phyloP scores from a whole-genome alignment of 2,113 vertebrate species.

The Nycticryphes semicollaris region DNA sequence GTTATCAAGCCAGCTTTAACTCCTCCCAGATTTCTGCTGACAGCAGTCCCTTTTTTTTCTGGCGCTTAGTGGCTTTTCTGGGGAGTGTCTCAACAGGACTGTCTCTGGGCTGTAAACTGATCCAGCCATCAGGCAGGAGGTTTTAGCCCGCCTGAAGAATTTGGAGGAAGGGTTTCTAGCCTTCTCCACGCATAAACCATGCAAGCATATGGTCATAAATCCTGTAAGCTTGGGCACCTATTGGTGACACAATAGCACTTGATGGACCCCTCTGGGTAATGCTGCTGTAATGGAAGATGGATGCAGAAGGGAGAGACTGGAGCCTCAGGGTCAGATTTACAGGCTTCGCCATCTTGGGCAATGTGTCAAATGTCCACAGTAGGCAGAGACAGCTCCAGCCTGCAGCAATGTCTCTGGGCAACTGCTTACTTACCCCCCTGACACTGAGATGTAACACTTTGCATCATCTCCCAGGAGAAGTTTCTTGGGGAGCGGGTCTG shows the following conservation, averaged over 20 bases:
- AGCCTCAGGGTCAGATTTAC: not conserved
- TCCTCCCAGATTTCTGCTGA: not conserved
- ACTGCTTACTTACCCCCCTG: not conserved
- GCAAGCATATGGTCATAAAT: constrained; percentile 21
- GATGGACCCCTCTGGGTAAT: not conserved
- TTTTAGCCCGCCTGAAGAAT: not conserved
- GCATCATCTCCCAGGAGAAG: accelerated
- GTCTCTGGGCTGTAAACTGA: not conserved
- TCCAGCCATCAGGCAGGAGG: not conserved
- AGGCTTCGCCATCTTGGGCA: not conserved
- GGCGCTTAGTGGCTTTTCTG: not conserved
- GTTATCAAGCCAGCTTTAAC: too few relatives aligned
- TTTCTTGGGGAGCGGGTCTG: not conserved
- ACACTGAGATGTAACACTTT: accelerated
- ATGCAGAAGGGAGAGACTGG: not conserved
- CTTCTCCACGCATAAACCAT: not conserved
- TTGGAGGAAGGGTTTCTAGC: constrained; percentile 3
- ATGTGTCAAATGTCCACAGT: not conserved
- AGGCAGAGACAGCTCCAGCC: not conserved
- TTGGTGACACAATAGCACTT: not conserved
- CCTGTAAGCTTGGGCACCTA: not conserved
- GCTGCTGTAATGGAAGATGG: not conserved
- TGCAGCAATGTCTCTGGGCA: not conserved
- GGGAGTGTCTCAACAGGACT: not conserved
- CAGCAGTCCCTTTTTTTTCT: not conserved